A percentile compares a stretch with the other conserved stretches of the same genome.
phyloP scores from a whole-genome alignment of 2,888 invertebrate species.

The Halictus quadricinctus region DNA sequence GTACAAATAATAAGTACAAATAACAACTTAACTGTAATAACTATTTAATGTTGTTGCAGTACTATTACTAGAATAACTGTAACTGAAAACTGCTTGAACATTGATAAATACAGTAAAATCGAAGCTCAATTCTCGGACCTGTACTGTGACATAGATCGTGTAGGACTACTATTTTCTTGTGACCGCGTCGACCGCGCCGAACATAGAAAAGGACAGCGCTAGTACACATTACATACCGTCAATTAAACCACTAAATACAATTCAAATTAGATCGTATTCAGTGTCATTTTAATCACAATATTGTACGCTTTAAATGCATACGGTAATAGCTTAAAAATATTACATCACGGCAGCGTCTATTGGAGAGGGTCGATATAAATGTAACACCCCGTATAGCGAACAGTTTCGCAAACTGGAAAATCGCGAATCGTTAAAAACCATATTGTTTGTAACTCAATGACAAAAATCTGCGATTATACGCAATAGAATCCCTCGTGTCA shows the following conservation, averaged over 20 bases:
- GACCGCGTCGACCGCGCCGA: no score
- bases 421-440: constrained; percentile 26
- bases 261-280: no score
- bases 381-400: neutral
- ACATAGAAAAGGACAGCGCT: no score
- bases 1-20: neutral
- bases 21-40: no score
- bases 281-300: neutral
- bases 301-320: no score
- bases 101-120: neutral
- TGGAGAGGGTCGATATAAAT: neutral
- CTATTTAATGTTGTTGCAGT: neutral
- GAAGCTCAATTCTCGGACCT: no score
- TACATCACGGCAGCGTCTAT: neutral
- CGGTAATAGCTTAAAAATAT: neutral
- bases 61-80: neutral
- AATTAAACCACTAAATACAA: no score
- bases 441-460: constrained; percentile 10
- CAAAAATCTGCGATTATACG: constrained; percentile 20
- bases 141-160: no score
- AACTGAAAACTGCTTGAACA: neutral
- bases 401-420: constrained; percentile 33
- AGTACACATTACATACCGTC: no score
- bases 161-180: no score
- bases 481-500: constrained; percentile 22